phyloP scores from a whole-genome alignment of 2,797 vertebrate species.

The Nasua narica region DNA sequence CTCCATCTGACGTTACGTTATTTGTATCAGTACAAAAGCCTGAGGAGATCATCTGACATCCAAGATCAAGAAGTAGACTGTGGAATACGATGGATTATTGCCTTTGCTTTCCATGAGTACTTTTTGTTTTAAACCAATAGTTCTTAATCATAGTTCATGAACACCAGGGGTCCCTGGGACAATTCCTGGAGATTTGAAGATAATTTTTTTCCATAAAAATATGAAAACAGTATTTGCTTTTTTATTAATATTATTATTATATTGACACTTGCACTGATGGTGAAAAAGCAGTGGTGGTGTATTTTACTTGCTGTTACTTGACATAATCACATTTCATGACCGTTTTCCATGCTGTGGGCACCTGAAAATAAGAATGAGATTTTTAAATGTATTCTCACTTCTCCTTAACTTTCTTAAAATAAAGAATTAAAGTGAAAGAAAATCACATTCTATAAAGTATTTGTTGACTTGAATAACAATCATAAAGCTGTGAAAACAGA shows the following conservation, averaged over 20 bases:
- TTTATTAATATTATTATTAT: no score
- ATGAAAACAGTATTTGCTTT: background rate
- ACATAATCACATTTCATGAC: conserved; percentile 8
- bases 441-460: conserved; percentile 52
- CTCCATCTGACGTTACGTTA: background rate
- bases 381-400: background rate
- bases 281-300: background rate
- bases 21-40: background rate
- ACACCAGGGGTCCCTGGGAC: background rate
- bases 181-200: background rate
- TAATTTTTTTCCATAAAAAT: background rate
- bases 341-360: background rate
- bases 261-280: background rate
- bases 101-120: background rate
- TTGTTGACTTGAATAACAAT: conserved; percentile 68
- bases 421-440: conserved; percentile 56
- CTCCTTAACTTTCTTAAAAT: conserved; percentile 50
- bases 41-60: background rate
- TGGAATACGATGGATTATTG: background rate
- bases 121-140: background rate
- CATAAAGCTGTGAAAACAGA: conserved; percentile 67
- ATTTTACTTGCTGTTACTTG: background rate
- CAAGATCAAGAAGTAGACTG: background rate
- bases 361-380: background rate
- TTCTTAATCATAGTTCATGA: background rate